Evolutionary conservation across 2,113 vertebrate species (phyloP), one percentile per base, ranked within the genome.

Genomic region (Ceyx melanurus): DNA sequence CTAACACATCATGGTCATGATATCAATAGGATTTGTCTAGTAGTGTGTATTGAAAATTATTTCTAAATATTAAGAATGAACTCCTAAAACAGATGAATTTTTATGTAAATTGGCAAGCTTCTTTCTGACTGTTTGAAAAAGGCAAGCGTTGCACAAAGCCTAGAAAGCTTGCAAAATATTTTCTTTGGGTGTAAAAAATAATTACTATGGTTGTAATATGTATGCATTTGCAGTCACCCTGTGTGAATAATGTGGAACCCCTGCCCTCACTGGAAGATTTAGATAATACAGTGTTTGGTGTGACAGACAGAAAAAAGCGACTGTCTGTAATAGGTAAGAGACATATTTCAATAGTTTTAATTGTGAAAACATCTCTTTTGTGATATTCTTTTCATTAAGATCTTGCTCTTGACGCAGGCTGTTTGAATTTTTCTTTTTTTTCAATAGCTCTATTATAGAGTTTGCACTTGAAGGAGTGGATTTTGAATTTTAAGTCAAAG

Each of bases 221-320:
- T 90, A 74, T 66, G 54, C 21, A 57, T 88, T 92, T 96, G 66
- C 90, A 98, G 98, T 97, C 97, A 96, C 95, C 97, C 33, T 97
- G 96, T 62, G 97, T 95, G 73, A 95, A 97, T 90, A 98, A 97
- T 4, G 97, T 98, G 98, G 99, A 99, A 79, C 98, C 98, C 51
- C 62, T 98, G 78, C 96, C 98, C 31, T 98, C 98, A 74, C 96
- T 98, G 61, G 99, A 99, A 94, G 98, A 99, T 91, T 97, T 99
- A 97, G 99, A 99, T 97, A 99, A 99, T 91, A 98, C 98, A 11
- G 98, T 98, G 46, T 98, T 98, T 95, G 97, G 97, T 95, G 97
- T 96, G 14, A 67, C 96, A 78, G 98, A 98, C 88, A 98, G 98
- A 71, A 99, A 97, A 91, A 98, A 95, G 72, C 57, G 97, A 84